Conservation (phyloP, 2,888 invertebrate species). For the Fabriciana adippe region DNA sequence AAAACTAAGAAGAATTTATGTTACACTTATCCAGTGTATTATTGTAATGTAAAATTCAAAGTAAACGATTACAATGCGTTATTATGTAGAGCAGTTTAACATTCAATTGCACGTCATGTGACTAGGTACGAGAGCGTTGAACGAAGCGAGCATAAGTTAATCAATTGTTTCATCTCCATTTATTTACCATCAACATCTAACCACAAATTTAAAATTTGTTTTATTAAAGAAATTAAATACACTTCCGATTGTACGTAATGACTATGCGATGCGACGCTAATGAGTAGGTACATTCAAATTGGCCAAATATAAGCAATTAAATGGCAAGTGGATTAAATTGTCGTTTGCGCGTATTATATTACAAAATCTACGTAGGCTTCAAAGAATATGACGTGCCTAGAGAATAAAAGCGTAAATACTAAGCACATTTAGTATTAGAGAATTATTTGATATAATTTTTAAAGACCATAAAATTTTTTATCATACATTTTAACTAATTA, state of each 20-base stretch:
- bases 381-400: neutral
- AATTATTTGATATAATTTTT: constrained; percentile 5
- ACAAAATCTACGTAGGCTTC: constrained; percentile 1
- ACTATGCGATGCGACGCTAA: constrained; percentile 1
- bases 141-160: constrained; percentile 41
- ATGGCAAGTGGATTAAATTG: constrained; percentile 38
- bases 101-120: constrained; percentile 45
- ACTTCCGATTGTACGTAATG: too few relatives aligned
- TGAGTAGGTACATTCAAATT: neutral
- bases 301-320: constrained; percentile 34
- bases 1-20: neutral
- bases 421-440: too few relatives aligned
- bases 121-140: constrained; percentile 38
- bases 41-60: constrained; percentile 34
- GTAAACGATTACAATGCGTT: constrained; percentile 41
- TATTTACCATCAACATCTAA: too few relatives aligned
- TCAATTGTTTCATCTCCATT: too few relatives aligned
- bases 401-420: neutral
- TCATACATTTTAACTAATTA: constrained; percentile 31
- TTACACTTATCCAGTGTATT: neutral
- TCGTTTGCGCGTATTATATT: constrained; percentile 9
- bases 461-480: constrained; percentile 25
- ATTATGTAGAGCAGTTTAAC: constrained; percentile 46
- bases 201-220: too few relatives aligned
- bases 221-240: too few relatives aligned